These are phyloP conservation scores for Siderastrea radians DNA, from an alignment of 92 coral and sea anemone genomes.

Conservation along the genomic window DNA sequence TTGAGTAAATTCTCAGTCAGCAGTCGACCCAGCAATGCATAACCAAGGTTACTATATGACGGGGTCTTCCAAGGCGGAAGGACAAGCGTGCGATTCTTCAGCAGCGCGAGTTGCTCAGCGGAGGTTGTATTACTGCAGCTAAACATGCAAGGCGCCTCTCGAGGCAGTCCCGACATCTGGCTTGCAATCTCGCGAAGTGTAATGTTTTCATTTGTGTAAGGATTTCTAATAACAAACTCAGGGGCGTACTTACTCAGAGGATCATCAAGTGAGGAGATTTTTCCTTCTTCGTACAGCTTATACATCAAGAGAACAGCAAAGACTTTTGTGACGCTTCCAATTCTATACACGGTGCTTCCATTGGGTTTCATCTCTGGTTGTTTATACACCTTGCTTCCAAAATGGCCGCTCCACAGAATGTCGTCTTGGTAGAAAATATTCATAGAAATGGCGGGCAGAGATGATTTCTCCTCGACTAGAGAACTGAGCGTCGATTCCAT, in stretches of 20 bases:
- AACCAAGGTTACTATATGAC: conserved; percentile 77
- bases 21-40: conserved; percentile 45
- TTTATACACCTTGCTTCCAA: conserved; percentile 54
- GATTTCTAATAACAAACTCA: conserved; percentile 61
- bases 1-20: conserved; percentile 60
- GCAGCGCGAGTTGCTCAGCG: conserved; percentile 60
- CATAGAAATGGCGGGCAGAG: conserved; percentile 66
- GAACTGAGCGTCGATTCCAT: conserved; percentile 26
- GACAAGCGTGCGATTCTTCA: conserved; percentile 56
- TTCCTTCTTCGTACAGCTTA: conserved; percentile 66
- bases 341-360: conserved; percentile 56
- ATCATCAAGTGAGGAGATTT: conserved; percentile 66
- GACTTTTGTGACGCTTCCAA: conserved; percentile 74
- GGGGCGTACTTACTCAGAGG: conserved; percentile 80
- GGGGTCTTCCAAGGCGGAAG: conserved; percentile 74
- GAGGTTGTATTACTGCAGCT: conserved; percentile 61
- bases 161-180: conserved; percentile 82
- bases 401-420: conserved; percentile 60
- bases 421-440: conserved; percentile 62
- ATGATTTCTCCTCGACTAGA: conserved; percentile 14
- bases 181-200: conserved; percentile 79
- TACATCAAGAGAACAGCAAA: conserved; percentile 63
- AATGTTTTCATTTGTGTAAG: conserved; percentile 54
- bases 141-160: conserved; percentile 81
- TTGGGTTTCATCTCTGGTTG: conserved; percentile 46